These are phyloP conservation scores for Notothenia rossii DNA, from an alignment of 2,113 vertebrate genomes.

Conservation along the genomic window DNA sequence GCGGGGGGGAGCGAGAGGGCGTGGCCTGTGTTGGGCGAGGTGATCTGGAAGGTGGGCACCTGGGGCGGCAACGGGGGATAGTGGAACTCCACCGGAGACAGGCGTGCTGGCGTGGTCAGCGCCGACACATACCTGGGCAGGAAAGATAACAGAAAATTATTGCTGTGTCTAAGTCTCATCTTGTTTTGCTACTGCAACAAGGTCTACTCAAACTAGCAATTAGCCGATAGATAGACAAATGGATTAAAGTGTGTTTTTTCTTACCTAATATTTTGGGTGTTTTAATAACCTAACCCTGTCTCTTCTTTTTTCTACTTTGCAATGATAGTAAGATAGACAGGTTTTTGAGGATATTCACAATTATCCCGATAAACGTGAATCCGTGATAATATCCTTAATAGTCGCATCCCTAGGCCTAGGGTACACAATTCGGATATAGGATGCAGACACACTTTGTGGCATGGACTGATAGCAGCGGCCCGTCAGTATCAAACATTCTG, in stretches of 20 bases:
- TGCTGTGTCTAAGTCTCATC: background rate
- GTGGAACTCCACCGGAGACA: constrained; percentile 97
- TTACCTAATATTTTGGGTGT: no score
- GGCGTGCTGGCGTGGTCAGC: constrained; percentile 95
- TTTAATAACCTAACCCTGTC: no score
- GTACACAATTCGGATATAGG: background rate
- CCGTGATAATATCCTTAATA: no score
- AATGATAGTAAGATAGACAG: no score
- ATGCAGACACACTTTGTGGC: background rate
- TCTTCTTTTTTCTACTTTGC: no score
- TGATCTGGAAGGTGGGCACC: constrained; percentile 98
- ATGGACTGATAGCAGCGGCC: no score
- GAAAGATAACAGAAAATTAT: background rate
- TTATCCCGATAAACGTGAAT: no score
- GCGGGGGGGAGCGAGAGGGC: constrained; percentile 92
- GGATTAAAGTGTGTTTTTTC: no score
- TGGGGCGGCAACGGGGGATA: constrained; percentile 92
- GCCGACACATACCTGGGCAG: constrained; percentile 93
- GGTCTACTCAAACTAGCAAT: background rate
- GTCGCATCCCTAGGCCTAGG: no score
- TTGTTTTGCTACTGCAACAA: background rate
- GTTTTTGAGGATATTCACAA: no score
- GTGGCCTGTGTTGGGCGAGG: constrained; percentile 93
- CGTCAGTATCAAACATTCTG: background rate
- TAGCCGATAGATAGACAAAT: no score